Conservation (phyloP, 2,888 invertebrate genomes). For the Baccha elongata region DNA sequence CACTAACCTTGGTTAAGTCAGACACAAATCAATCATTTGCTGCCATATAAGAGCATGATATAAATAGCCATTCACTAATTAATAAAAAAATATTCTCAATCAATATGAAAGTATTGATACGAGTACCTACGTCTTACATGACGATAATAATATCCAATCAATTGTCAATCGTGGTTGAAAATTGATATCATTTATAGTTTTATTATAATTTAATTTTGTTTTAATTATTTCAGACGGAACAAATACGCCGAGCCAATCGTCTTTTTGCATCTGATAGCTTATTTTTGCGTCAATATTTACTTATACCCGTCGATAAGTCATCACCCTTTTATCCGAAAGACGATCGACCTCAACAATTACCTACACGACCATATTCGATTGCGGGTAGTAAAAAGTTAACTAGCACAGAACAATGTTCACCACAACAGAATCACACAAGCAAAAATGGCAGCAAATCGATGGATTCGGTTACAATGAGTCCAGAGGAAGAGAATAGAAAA, state of each 20-base stretch:
- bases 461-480: constrained; percentile 85
- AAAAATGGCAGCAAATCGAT: constrained; percentile 81
- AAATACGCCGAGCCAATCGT: constrained; percentile 94
- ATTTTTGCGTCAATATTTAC: constrained; percentile 93
- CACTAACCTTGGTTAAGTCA: neutral
- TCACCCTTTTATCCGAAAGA: constrained; percentile 85
- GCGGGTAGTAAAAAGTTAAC: constrained; percentile 81
- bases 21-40: neutral
- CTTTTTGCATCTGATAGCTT: constrained; percentile 96
- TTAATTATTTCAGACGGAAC: constrained; percentile 91
- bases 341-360: constrained; percentile 81
- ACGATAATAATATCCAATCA: constrained; percentile 9
- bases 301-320: constrained; percentile 91
- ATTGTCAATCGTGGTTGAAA: neutral
- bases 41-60: neutral
- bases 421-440: constrained; percentile 76
- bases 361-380: constrained; percentile 84
- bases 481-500: constrained; percentile 89
- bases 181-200: neutral
- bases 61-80: neutral
- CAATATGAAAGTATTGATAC: neutral
- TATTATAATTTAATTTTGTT: neutral
- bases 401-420: constrained; percentile 75
- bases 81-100: constrained; percentile 1
- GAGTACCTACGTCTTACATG: constrained; percentile 9